Base-by-base conservation (phyloP, 1,140 invertebrate genomes). In the Zaprionus capensis region DNA sequence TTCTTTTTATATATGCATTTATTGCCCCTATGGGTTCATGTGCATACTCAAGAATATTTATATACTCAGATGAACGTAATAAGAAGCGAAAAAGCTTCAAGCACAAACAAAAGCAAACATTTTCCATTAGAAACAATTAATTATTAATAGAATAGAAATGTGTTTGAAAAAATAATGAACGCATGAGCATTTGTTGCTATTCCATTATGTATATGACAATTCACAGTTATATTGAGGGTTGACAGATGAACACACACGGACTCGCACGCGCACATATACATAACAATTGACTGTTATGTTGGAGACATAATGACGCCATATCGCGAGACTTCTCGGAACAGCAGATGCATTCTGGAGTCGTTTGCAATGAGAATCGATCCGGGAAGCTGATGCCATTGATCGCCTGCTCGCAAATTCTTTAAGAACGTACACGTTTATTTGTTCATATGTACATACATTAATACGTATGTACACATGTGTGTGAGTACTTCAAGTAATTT, bases 111-210 rank as follows among this genome's bases (percentile, higher is more conserved):
- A 67, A 15, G 70, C 84, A 83, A 81, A 88, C 84, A 81, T 84
- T 74, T 80, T 36, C 56, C 63, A 78, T 75, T 80, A 44, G 72
- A 70, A 62, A 76, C 85, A 90, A 88, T 88, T 85, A 70, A 80
- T 63, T 70, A 70, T 74, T 69, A 74, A 71, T 75, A 58, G 58
- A 78, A 71, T 58, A 26, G 24, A 67, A 79, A 77, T 22, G 20
- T 66, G 31, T 58, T 36, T n/a, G 56, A 58, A 38, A 14, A 58
- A 34, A 20, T 17, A 36, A 58, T 38, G 31, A 34, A 59, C 15
- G 14, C 12, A 59, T 15, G 34, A 22, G 22, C 31, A 65, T 44
- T 55, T 56, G n/a, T 56, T 26, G 20, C 22, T 14, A 55, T 26
- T 55, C 22, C 24, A 55, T 55, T 15, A 28, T 55, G 51, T 55